Conservation (phyloP, 1,140 invertebrate genomes). For the Triops longicaudatus region DNA sequence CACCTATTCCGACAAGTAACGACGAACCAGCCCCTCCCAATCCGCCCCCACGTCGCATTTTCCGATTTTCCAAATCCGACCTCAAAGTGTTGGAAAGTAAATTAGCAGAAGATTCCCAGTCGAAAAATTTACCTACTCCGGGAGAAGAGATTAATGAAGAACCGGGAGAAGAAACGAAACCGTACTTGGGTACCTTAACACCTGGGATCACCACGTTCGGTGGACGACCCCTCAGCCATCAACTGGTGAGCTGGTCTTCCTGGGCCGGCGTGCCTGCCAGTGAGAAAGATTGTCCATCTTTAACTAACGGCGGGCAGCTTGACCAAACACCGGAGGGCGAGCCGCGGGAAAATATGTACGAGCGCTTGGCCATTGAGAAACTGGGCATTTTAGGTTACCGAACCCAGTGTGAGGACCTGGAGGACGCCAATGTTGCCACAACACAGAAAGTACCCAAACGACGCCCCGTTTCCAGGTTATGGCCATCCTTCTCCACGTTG, state of each 20-base stretch:
- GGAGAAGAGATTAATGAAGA: neutral
- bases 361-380: neutral
- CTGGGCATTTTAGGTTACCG: constrained; percentile 11
- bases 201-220: constrained; percentile 21
- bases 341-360: neutral
- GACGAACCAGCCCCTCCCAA: neutral
- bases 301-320: neutral
- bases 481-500: constrained; percentile 24
- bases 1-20: neutral
- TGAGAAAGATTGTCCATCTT: neutral
- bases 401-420: neutral
- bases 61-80: constrained; percentile 24
- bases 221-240: constrained; percentile 22
- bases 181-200: neutral
- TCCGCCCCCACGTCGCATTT: constrained; percentile 24
- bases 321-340: neutral
- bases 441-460: constrained; percentile 20
- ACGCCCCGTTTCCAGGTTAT: constrained; percentile 22
- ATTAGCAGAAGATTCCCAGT: neutral
- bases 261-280: constrained; percentile 20
- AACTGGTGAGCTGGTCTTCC: constrained; percentile 26
- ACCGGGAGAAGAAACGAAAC: neutral
- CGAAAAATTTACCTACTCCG: neutral
- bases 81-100: neutral
- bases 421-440: neutral